Evolutionary conservation across 2,888 invertebrate species (phyloP).

Genomic region (Nomada flava): DNA sequence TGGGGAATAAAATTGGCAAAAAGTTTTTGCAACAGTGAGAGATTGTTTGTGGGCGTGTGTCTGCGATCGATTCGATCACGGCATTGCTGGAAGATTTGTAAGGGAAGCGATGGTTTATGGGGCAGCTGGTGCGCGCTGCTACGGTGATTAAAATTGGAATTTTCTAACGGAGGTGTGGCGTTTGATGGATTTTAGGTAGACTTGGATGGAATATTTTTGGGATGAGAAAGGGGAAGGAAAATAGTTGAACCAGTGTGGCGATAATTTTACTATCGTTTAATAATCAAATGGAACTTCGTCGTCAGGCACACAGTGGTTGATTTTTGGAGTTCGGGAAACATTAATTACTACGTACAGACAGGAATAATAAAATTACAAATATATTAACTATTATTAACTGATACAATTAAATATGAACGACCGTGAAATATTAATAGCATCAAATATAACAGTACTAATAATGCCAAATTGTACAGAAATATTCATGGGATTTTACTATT

Average conservation of each 20-base stretch:
- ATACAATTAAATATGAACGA: too few relatives aligned
- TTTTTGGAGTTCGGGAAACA: too few relatives aligned
- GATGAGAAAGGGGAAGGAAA: neutral
- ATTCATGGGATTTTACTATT: too few relatives aligned
- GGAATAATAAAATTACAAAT: too few relatives aligned
- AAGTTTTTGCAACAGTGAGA: neutral
- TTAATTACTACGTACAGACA: too few relatives aligned
- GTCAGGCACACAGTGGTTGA: too few relatives aligned
- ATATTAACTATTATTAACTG: too few relatives aligned
- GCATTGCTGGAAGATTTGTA: neutral
- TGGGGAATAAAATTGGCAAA: neutral
- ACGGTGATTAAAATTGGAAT: neutral
- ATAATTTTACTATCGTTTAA: neutral
- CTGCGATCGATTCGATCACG: neutral
- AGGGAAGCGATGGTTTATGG: neutral
- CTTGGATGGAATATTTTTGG: neutral
- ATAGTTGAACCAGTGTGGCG: neutral
- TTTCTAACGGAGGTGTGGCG: neutral
- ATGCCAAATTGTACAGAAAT: too few relatives aligned
- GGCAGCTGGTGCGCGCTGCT: neutral
- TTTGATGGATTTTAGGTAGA: neutral
- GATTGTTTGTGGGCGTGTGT: neutral
- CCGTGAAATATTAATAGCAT: too few relatives aligned
- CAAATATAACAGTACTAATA: too few relatives aligned
- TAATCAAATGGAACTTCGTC: neutral